Conservation (phyloP, 2,113 vertebrate genomes). For the Tenebrosternarchus preto region DNA sequence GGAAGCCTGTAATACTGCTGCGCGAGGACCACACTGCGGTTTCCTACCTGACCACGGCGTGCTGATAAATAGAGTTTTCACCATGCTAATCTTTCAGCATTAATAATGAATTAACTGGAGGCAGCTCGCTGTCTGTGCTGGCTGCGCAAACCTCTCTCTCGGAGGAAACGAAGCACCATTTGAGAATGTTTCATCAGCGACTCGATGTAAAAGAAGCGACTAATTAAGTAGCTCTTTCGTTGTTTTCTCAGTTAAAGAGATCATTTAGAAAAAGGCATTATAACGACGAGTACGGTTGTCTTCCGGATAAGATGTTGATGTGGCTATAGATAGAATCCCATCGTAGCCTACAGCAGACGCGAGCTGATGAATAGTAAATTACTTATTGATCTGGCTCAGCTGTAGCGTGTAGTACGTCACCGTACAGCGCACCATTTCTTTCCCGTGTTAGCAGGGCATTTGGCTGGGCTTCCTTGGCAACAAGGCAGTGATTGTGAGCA, state of each 20-base stretch:
- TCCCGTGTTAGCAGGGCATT: background rate
- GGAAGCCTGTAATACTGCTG: too few species aligned
- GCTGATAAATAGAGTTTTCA: conserved; percentile 80
- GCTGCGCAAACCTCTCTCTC: too few species aligned
- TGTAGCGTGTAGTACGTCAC: conserved; percentile 6
- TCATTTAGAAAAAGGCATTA: too few species aligned
- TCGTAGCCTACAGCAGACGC: conserved; percentile 27
- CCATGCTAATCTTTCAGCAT: conserved; percentile 82
- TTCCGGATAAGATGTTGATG: background rate
- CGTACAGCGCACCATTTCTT: conserved; percentile 10
- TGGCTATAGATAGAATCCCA: conserved; percentile 30
- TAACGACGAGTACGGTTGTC: too few species aligned
- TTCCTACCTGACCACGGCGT: conserved; percentile 70
- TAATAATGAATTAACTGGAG: conserved; percentile 81
- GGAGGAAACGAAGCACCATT: too few species aligned
- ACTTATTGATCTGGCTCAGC: conserved; percentile 45
- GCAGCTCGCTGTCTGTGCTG: background rate
- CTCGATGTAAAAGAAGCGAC: too few species aligned
- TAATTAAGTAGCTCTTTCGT: too few species aligned
- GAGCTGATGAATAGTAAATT: conserved; percentile 43
- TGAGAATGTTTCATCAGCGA: too few species aligned
- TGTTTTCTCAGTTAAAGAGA: too few species aligned
- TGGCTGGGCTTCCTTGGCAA: background rate
- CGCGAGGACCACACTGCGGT: too few species aligned
- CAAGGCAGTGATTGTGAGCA: background rate